Percentiles rank a stretch among this genome's conserved stretches.
phyloP scores from a whole-genome alignment of 2,113 vertebrate species.

The Ictidomys tridecemlineatus region DNA sequence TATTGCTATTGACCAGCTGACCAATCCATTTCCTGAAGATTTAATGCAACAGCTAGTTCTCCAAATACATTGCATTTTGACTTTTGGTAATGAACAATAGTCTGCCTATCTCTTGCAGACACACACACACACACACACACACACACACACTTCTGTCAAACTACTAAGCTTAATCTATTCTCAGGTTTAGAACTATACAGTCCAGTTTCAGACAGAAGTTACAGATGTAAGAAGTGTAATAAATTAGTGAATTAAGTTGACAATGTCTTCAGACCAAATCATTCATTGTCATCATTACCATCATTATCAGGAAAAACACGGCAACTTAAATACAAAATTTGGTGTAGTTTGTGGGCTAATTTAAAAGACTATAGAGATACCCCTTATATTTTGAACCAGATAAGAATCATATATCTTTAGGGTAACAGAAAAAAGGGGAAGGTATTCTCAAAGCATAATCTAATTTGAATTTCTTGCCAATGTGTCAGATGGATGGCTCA shows the following conservation, averaged over 20 bases:
- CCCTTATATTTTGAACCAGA: not conserved
- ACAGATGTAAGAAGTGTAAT: not conserved
- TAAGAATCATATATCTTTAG: not conserved
- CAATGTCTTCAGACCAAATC: not conserved
- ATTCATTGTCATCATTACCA: not conserved
- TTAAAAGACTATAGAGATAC: not conserved
- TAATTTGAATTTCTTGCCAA: not conserved
- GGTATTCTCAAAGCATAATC: not conserved
- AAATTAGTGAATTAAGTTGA: not conserved
- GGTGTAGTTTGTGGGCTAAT: not conserved
- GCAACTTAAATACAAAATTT: not conserved
- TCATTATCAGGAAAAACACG: not conserved
- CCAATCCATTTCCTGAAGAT: not conserved
- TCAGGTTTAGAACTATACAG: not conserved
- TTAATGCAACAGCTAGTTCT: not conserved
- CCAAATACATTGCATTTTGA: not conserved
- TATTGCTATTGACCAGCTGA: not conserved
- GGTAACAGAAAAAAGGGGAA: not conserved
- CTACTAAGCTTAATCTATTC: not conserved
- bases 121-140: not conserved
- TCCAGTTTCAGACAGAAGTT: not conserved
- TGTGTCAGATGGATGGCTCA: not conserved
- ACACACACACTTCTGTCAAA: not conserved
- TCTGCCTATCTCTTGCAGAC: not conserved
- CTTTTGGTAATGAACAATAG: not conserved